Evolutionary conservation across 2,113 vertebrate species (phyloP), one percentile per base, ranked within the genome.

Genomic region (Fregata magnificens): DNA sequence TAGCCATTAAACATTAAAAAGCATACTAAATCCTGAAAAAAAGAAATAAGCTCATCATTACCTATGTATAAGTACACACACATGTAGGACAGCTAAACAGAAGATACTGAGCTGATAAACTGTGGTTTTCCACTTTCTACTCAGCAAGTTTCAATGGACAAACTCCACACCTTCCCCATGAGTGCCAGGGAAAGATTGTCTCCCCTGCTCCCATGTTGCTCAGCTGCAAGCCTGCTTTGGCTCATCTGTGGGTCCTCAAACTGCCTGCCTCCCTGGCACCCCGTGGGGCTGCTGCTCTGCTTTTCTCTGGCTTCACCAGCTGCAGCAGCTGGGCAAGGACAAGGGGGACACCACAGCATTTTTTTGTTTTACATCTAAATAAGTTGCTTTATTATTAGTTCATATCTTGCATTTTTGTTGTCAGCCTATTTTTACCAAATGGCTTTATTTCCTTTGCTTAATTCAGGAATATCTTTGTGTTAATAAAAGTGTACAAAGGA

Each of bases 131-230:
- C 7, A 10, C 10, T 22, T 70, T 40, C 20, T 50, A 5, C n/a
- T 84, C 29, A 16, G 12, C 18, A 34, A 28, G 58, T 11, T 67
- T 44, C 13, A 52, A 3, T 0, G 2, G 11, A 44, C 6, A 71
- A 52, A 44, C 42, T 32, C 16, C 18, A 36, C 0, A 0, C 14
- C 17, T 66, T 29, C 13, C 13, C 10, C 0, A 0, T 5, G n/a
- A 42, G 7, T 34, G 18, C 16, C 21, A 22, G 11, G 4, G 38
- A 44, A 76, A 40, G 9, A 13, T 5, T 16, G 8, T 7, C 25
- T 26, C 9, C 7, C 13, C 25, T 17, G 32, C 34, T 5, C 8
- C 19, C 1, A 0, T 3, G 9, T 5, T 47, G 44, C 56, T 49
- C 34, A 84, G 34, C 24, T 49, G 32, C 29, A 9, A 52, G 21